Evolutionary conservation across 2,888 invertebrate genomes (phyloP), one percentile per base, ranked within the genome.

Genomic region (Rhingia rostrata): DNA sequence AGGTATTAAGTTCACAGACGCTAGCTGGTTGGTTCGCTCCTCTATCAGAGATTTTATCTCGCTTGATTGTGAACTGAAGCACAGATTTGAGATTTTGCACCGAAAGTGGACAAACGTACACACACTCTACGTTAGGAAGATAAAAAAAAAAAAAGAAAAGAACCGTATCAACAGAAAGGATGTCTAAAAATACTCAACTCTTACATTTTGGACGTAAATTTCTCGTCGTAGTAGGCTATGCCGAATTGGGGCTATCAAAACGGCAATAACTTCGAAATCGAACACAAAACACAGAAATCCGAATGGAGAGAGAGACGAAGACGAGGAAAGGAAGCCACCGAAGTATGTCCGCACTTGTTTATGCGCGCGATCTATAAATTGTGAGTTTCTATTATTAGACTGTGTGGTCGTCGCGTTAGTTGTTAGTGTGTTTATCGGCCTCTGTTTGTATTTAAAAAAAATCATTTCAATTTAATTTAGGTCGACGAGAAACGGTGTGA

Each of bases 401-500:
- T 33, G 70, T 70, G 77, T 75, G 54, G 51, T 61, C 67, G 73
- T 61, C 63, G n/a, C 53, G 9, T 41, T 45, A 22, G 43, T 12
- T n/a, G 39, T 58, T 54, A 43, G 14, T 51, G 22, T 43, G 35
- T 60, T 64, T 54, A 39, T 58, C 35, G 66, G 30, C 45, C 39
- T 49, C 12, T 60, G 66, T 32, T 60, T 30, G 12, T 39, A 32
- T 60, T 60, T 35, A 53, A 54, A 64, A 73, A 74, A 84, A 74
- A 80, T 70, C n/a, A 84, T 80, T 84, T 84, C 74, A 79, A 84
- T 84, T 84, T 70, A 84, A 84, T 84, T 84, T 79, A 80, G 84
- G 80, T 84, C 84, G 84, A 74, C 70, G 69, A 66, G 69, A 74
- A 74, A 51, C 32, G 45, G 66, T 54, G 64, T 61, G 67, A 74